phyloP scores from a whole-genome alignment of 2,888 invertebrate genomes.

The Drosophila fulvimacula region DNA sequence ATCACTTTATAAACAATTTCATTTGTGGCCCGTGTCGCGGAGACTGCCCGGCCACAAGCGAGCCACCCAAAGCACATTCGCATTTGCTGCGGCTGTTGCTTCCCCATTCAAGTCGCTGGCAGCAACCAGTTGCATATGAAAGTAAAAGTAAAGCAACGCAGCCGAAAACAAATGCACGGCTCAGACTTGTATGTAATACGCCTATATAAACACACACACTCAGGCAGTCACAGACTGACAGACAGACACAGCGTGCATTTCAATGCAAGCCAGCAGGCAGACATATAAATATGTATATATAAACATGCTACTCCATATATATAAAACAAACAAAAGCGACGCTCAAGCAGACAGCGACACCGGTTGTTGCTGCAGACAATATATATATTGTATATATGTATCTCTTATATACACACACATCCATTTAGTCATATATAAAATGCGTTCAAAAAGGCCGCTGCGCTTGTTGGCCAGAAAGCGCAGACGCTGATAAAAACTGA shows the following conservation, averaged over 20 bases:
- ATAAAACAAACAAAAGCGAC: constrained; percentile 72
- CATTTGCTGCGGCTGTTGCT: constrained; percentile 45
- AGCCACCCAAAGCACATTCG: constrained; percentile 47
- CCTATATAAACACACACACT: constrained; percentile 22
- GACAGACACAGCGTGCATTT: constrained; percentile 33
- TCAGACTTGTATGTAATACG: constrained; percentile 44
- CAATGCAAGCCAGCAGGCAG: constrained; percentile 32
- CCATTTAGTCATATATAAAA: constrained; percentile 63
- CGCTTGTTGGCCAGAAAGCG: constrained; percentile 44
- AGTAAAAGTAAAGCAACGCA: constrained; percentile 77
- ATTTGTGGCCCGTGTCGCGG: constrained; percentile 57
- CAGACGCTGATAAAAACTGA: constrained; percentile 60
- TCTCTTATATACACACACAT: not conserved
- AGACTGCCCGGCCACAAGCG: constrained; percentile 35
- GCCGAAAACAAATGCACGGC: constrained; percentile 65
- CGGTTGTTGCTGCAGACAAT: constrained; percentile 69
- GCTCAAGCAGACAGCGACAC: constrained; percentile 58
- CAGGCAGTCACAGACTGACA: not conserved
- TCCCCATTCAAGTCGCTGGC: constrained; percentile 64
- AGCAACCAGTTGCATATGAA: constrained; percentile 79
- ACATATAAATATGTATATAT: constrained; percentile 14
- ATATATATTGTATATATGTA: constrained; percentile 14
- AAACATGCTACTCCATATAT: constrained; percentile 32
- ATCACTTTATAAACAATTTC: constrained; percentile 79
- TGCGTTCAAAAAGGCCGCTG: constrained; percentile 74